A percentile compares a stretch with the other conserved stretches of the same genome.
These are phyloP conservation scores for Achroia grisella DNA, from an alignment of 1,140 invertebrate species.

Conservation along the genomic window DNA sequence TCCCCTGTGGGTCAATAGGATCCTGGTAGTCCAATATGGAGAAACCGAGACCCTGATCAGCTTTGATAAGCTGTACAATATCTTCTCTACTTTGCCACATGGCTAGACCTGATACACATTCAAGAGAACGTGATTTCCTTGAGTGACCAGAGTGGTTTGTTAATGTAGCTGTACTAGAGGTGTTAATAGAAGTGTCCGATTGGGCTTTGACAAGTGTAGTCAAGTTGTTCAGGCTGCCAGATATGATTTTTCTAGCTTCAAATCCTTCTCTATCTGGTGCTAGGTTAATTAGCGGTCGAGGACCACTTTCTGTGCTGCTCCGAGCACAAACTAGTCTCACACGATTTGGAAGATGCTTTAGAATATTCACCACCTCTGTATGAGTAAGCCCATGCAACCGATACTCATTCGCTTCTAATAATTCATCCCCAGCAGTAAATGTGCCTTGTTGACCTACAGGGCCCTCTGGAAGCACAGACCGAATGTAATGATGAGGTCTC, in stretches of 20 bases:
- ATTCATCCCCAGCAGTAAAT: conserved; percentile 91
- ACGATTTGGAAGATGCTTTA: conserved; percentile 89
- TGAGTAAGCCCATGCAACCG: conserved; percentile 90
- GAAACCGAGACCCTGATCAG: conserved; percentile 93
- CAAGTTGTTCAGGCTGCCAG: conserved; percentile 82
- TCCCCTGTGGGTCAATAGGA: conserved; percentile 89
- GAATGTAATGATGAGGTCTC: conserved; percentile 89
- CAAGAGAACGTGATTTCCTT: conserved; percentile 91
- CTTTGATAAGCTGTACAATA: conserved; percentile 90
- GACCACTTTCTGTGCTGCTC: conserved; percentile 71
- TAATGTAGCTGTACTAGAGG: conserved; percentile 80
- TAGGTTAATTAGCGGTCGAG: conserved; percentile 81
- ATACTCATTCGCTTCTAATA: conserved; percentile 91
- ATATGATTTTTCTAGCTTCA: conserved; percentile 84
- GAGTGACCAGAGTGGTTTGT: conserved; percentile 80
- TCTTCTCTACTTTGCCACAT: conserved; percentile 95
- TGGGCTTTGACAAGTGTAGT: conserved; percentile 89
- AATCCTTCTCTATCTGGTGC: conserved; percentile 85
- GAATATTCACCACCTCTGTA: conserved; percentile 90
- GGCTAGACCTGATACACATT: conserved; percentile 91
- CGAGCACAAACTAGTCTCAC: conserved; percentile 89
- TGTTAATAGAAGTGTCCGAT: conserved; percentile 88
- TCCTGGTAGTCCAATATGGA: conserved; percentile 96
- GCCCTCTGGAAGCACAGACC: conserved; percentile 89
- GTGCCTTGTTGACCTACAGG: conserved; percentile 88